phyloP scores from a whole-genome alignment of 2,888 invertebrate genomes.

The Petrolisthes cinctipes region DNA sequence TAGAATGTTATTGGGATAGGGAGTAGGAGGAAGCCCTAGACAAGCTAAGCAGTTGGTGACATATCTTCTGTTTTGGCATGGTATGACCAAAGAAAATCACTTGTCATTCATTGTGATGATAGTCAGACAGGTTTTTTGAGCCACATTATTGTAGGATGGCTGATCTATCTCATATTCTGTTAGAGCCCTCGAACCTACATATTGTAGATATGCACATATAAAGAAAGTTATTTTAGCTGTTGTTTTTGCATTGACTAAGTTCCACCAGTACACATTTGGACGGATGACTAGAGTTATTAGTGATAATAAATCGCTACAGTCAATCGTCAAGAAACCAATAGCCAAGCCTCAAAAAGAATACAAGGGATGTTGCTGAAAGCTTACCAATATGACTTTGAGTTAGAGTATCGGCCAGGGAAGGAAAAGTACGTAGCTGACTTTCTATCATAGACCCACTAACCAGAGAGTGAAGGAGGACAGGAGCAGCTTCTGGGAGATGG shows the following conservation, averaged over 20 bases:
- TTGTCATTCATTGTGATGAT: background rate
- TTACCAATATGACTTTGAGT: too few species aligned
- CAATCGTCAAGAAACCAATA: too few species aligned
- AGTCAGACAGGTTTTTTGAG: background rate
- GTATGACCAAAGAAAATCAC: background rate
- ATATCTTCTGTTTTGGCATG: background rate
- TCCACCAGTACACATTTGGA: too few species aligned
- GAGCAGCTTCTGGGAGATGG: slow-evolving; percentile 17
- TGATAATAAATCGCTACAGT: too few species aligned
- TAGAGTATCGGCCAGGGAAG: background rate
- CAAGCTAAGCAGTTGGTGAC: background rate
- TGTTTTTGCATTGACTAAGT: too few species aligned
- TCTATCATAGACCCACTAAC: background rate
- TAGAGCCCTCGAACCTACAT: background rate
- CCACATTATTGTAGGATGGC: background rate
- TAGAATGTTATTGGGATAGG: background rate
- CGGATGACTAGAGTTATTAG: too few species aligned
- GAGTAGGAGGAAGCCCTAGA: slow-evolving; percentile 1
- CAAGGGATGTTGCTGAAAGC: too few species aligned
- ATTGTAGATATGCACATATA: background rate
- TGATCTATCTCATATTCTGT: too few species aligned
- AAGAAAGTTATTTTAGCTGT: too few species aligned
- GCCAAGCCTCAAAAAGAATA: too few species aligned
- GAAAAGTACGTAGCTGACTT: background rate
- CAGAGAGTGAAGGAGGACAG: background rate